phyloP scores from a whole-genome alignment of 2,113 vertebrate species.

The Megaceryle torquata region DNA sequence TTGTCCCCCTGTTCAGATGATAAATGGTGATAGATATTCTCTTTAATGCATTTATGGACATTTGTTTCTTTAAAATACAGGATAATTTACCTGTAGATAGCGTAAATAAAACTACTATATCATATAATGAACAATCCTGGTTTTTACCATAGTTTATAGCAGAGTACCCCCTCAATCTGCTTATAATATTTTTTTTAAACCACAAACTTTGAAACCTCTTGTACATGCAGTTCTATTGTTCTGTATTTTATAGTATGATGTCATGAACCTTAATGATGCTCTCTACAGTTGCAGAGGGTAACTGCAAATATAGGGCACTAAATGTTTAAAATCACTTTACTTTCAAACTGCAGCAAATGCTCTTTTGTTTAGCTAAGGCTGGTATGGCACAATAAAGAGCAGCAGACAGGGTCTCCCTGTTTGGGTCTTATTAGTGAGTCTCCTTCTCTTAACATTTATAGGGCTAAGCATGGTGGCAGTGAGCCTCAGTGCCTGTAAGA shows the following conservation, averaged over 20 bases:
- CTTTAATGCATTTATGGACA: conserved; percentile 47
- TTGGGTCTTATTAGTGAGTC: background rate
- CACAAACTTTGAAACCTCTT: conserved; percentile 38
- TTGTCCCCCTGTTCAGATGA: conserved; percentile 50
- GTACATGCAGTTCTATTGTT: conserved; percentile 4
- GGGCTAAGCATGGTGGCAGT: background rate
- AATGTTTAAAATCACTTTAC: conserved; percentile 16
- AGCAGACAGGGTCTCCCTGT: background rate
- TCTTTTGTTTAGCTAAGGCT: background rate
- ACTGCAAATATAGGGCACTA: conserved; percentile 63
- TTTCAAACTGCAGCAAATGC: background rate
- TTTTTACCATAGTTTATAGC: background rate
- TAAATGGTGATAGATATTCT: conserved; percentile 46
- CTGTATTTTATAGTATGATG: conserved; percentile 43
- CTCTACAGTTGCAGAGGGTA: conserved; percentile 43
- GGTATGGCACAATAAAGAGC: background rate
- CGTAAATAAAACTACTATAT: conserved; percentile 46
- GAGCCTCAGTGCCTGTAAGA: background rate
- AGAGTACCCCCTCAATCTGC: background rate
- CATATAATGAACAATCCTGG: background rate
- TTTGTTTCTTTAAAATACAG: conserved; percentile 13
- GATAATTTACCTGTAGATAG: conserved; percentile 31
- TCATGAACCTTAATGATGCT: conserved; percentile 42
- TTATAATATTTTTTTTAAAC: conserved; percentile 44
- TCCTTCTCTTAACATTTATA: background rate